Evolutionary conservation across 2,888 invertebrate genomes (phyloP).

Genomic region (Chesias legatella): DNA sequence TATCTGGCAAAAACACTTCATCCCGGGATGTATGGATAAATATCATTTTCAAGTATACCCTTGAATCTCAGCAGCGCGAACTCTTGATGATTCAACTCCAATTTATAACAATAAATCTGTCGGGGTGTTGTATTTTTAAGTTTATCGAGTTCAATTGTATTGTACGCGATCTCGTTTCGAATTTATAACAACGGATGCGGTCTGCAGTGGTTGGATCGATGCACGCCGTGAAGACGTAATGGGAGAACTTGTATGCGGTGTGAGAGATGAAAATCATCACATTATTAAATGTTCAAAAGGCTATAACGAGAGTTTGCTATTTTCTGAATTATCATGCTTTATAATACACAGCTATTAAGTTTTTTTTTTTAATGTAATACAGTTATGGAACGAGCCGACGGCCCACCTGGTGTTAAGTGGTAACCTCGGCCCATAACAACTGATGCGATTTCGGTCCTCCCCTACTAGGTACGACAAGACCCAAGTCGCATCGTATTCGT

Average conservation of each 20-base stretch:
- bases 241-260: conserved; percentile 16
- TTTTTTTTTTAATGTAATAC: too few relatives aligned
- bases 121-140: conserved; percentile 20
- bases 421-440: too few relatives aligned
- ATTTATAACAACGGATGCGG: conserved; percentile 29
- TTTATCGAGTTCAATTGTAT: conserved; percentile 19
- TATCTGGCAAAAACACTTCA: too few relatives aligned
- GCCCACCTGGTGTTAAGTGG: too few relatives aligned
- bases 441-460: too few relatives aligned
- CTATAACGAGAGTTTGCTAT: conserved; percentile 2
- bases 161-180: conserved; percentile 15
- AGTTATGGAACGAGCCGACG: too few relatives aligned
- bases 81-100: not conserved
- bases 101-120: conserved; percentile 9
- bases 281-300: conserved; percentile 11
- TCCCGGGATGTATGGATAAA: too few relatives aligned
- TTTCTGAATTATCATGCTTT: not conserved
- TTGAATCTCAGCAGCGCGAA: conserved; percentile 4
- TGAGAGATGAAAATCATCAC: conserved; percentile 19
- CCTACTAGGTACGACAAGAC: too few relatives aligned
- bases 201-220: conserved; percentile 23
- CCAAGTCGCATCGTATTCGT: too few relatives aligned
- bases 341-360: too few relatives aligned
- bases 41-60: not conserved
- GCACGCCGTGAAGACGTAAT: conserved; percentile 22